Evolutionary conservation across 2,113 vertebrate genomes (phyloP).

Genomic region (Atlantisia rogersi): DNA sequence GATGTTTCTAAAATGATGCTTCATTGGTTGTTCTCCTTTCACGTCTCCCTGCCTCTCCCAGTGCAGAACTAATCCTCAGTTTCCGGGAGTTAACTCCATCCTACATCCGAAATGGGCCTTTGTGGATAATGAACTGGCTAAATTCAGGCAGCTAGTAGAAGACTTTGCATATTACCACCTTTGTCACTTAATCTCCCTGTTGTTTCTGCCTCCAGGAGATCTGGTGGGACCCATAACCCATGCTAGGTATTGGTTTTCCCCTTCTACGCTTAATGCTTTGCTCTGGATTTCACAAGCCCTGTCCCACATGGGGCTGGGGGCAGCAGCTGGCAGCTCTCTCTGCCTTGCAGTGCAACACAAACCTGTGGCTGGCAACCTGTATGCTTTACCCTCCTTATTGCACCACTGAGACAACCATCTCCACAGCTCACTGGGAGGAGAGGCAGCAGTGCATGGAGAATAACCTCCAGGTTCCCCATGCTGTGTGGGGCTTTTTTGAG

Average conservation of each 20-base stretch:
- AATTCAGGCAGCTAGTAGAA: neutral
- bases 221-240: neutral
- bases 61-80: neutral
- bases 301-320: fast-evolving
- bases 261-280: fast-evolving
- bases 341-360: neutral
- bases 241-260: neutral
- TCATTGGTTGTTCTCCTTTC: neutral
- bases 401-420: fast-evolving
- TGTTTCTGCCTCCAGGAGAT: neutral
- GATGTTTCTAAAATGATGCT: neutral
- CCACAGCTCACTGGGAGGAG: neutral
- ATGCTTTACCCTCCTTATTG: neutral
- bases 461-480: fast-evolving
- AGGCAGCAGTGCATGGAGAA: neutral
- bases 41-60: neutral
- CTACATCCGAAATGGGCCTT: neutral
- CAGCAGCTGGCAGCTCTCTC: neutral
- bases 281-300: fast-evolving
- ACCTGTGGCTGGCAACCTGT: neutral
- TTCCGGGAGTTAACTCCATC: neutral
- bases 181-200: neutral
- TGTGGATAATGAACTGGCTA: neutral
- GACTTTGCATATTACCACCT: neutral
- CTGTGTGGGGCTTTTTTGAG: neutral